A percentile compares a stretch with the other conserved stretches of the same genome.
Evolutionary conservation across 2,888 invertebrate genomes (phyloP).

Genomic region (Acleris sparsana): DNA sequence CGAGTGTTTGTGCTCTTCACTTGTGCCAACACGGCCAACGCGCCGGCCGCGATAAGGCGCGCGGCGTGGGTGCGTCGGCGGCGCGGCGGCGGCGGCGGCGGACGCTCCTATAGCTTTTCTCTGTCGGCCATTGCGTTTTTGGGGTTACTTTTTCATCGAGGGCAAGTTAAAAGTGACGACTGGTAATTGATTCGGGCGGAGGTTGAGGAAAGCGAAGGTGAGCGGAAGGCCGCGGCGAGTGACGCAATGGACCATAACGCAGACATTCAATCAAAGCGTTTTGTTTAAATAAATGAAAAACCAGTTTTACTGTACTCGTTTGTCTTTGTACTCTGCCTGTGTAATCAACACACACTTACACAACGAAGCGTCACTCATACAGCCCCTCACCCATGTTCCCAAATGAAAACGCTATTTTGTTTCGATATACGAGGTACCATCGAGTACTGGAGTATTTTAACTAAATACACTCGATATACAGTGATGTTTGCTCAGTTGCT

Average conservation of each 20-base stretch:
- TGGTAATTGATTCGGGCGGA: conserved; percentile 39
- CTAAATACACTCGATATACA: no score
- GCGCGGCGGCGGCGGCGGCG: neutral
- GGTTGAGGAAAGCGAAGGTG: conserved; percentile 40
- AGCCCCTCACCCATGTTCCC: no score
- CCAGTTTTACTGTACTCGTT: neutral
- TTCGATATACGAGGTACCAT: neutral
- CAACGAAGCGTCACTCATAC: no score
- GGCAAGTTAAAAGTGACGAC: conserved; percentile 32
- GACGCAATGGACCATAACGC: conserved; percentile 4
- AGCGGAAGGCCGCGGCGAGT: conserved; percentile 39
- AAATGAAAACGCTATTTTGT: neutral
- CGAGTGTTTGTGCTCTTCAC: conserved; percentile 37
- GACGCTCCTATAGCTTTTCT: neutral
- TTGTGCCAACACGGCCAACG: conserved; percentile 40
- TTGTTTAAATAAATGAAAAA: neutral
- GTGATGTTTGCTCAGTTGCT: no score
- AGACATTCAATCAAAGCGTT: neutral
- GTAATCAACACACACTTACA: neutral
- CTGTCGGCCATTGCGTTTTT: conserved; percentile 18
- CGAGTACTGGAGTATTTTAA: no score
- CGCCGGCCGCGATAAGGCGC: conserved; percentile 18
- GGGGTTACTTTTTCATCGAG: conserved; percentile 11
- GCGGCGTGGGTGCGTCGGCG: neutral
- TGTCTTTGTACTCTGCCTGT: neutral